phyloP scores from a whole-genome alignment of 2,113 vertebrate species.

The Rhinopithecus roxellana region DNA sequence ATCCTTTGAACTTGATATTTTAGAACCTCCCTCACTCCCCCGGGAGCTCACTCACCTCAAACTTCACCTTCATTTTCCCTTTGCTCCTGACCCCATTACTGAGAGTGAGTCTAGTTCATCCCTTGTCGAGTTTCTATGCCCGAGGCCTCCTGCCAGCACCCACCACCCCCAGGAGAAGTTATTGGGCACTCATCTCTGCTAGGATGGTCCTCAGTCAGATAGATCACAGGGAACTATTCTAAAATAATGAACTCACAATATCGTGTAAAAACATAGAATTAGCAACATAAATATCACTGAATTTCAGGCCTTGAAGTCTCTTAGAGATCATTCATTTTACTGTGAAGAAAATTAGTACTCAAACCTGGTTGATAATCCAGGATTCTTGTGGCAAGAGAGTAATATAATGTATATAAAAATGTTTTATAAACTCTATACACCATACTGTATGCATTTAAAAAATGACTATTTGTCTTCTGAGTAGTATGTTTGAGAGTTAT shows the following conservation, averaged over 20 bases:
- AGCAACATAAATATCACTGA: background rate
- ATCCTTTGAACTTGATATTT: background rate
- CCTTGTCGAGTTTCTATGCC: background rate
- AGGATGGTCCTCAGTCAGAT: background rate
- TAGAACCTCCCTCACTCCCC: background rate
- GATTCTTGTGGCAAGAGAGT: background rate
- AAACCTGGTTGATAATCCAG: background rate
- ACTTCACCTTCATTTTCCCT: background rate
- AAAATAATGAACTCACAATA: background rate
- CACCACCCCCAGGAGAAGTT: background rate
- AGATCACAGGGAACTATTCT: background rate
- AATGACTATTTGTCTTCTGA: slow-evolving; percentile 21
- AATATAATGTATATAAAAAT: background rate
- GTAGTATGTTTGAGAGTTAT: slow-evolving; percentile 40
- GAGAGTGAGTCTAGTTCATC: background rate
- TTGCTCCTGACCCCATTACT: background rate
- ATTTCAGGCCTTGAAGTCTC: background rate
- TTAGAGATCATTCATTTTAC: background rate
- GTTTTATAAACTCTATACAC: background rate
- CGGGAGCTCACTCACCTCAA: background rate
- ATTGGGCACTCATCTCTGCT: background rate
- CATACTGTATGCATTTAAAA: background rate
- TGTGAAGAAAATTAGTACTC: background rate
- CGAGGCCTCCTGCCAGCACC: background rate
- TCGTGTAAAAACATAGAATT: background rate